Percentiles rank a stretch among this genome's conserved stretches.
These are phyloP conservation scores for Rhynchonycteris naso DNA, from an alignment of 2,797 vertebrate species.

Conservation along the genomic window DNA sequence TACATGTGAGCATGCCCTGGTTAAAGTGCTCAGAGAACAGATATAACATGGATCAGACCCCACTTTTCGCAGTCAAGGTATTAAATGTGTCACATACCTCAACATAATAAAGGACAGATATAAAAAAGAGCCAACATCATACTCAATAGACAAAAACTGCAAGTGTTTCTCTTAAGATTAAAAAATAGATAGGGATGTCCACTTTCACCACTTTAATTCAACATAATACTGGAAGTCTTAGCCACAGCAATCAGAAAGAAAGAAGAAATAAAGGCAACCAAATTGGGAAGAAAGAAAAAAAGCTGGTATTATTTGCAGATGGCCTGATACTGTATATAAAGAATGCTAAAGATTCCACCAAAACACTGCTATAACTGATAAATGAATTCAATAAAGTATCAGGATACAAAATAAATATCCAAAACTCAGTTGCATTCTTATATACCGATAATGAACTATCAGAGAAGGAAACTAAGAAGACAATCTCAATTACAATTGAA, in stretches of 20 bases:
- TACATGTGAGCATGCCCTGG: not conserved
- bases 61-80: not conserved
- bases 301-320: not conserved
- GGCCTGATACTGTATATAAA: not conserved
- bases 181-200: too few relatives aligned
- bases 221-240: too few relatives aligned
- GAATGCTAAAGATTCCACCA: not conserved
- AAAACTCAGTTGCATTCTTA: not conserved
- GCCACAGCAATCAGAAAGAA: not conserved
- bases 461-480: not conserved
- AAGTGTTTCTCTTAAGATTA: too few relatives aligned
- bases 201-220: too few relatives aligned
- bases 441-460: not conserved
- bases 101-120: too few relatives aligned
- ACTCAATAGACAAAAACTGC: too few relatives aligned
- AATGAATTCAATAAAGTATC: too few relatives aligned
- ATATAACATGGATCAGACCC: not conserved
- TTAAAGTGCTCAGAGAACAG: not conserved
- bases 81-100: not conserved
- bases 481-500: not conserved
- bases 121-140: too few relatives aligned
- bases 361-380: not conserved
- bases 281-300: not conserved
- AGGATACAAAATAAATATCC: not conserved
- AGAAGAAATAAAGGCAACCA: not conserved